Base-by-base conservation (phyloP, 2,797 vertebrate genomes). In the Megalops cyprinoides region DNA sequence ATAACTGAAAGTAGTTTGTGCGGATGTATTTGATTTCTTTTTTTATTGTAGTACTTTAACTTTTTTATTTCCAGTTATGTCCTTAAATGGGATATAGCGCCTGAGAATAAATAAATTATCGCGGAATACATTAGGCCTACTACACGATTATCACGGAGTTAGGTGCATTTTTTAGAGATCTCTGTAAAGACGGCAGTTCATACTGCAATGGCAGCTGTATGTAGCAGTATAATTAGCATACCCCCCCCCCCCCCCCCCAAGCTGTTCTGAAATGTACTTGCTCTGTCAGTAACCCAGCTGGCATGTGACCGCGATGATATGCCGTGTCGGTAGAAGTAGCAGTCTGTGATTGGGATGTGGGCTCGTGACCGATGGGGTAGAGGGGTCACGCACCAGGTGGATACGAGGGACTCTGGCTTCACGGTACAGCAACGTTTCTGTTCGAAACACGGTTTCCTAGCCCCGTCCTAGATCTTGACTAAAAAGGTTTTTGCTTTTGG, bases 241-340 rank as follows among this genome's bases (percentile, higher is more conserved):
- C 10, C 69, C 15, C 15, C 14, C 14, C 28, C 9, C 12, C 39
- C 67, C n/a, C n/a, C n/a, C n/a, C n/a, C n/a, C n/a, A n/a, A n/a
- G 23, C 18, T 44, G 18, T 20, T 71, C 7, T 39, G 37, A 71
- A 71, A 44, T 10, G 67, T 18, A 23, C 67, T 42, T 71, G 42
- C 69, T 23, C 39, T 25, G 62, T 83, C 85, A 88, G 84, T 25
- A 56, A 91, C 90, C 87, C n/a, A n/a, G n/a, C n/a, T 91, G 89
- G 88, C 93, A 93, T 94, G 94, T 95, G 93, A 94, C 93, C 90
- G 83, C 89, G 79, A 84, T 92, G 92, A 93, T 93, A 90, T 83
- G 86, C 75, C 73, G 80, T 74, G 28, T 31, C 15, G 12, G 55
- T 42, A 34, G 78, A 86, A 73, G 81, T 58, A 71, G 74, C 10